Conservation (phyloP, 2,888 invertebrate species). For the Lasius fuliginosus region DNA sequence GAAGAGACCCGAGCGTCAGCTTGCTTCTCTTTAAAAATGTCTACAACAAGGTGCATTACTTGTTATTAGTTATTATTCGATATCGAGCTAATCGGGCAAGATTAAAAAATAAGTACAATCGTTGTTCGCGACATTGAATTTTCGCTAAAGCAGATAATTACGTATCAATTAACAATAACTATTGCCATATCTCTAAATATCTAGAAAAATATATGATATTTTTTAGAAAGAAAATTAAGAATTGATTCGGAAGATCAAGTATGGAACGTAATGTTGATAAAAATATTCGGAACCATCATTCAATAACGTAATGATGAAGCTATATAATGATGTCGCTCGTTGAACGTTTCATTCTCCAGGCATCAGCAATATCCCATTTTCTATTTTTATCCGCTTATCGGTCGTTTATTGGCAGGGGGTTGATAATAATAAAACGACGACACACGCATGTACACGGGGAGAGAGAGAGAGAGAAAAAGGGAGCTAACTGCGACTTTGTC, state of each 20-base stretch:
- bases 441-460: background rate
- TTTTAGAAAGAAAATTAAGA: background rate
- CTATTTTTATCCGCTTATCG: slow-evolving; percentile 40
- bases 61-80: background rate
- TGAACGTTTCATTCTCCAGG: background rate
- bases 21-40: slow-evolving; percentile 4
- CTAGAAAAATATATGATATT: background rate
- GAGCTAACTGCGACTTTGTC: slow-evolving; percentile 38
- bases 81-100: background rate
- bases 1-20: slow-evolving; percentile 24
- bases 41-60: background rate
- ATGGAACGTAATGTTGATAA: background rate
- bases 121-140: background rate
- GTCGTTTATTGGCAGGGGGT: slow-evolving; percentile 34
- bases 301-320: background rate
- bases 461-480: slow-evolving; percentile 5
- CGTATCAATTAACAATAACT: background rate
- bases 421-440: slow-evolving; percentile 57
- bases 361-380: slow-evolving; percentile 38
- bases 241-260: background rate
- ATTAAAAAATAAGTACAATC: background rate
- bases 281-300: background rate
- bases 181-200: background rate
- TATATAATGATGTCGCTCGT: slow-evolving; percentile 18
- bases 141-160: background rate